A percentile compares a stretch with the other conserved stretches of the same genome.
phyloP scores from a whole-genome alignment of 2,113 vertebrate species.

The Thomomys bottae region DNA sequence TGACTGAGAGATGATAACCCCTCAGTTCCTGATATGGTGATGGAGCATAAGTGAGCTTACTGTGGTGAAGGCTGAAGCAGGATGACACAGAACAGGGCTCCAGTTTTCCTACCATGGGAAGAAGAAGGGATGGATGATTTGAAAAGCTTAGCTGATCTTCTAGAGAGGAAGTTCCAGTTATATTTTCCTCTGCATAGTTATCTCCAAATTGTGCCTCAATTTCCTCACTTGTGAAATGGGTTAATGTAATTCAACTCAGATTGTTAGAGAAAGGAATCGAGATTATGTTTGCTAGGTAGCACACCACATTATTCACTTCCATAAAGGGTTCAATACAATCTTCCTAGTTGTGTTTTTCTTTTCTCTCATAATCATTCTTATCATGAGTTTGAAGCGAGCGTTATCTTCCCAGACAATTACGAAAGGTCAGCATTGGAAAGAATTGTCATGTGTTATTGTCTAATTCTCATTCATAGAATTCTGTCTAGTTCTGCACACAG shows the following conservation, averaged over 20 bases:
- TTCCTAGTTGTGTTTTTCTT: neutral
- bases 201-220: neutral
- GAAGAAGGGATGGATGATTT: neutral
- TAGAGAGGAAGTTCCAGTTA: neutral
- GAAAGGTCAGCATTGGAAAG: neutral
- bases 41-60: neutral
- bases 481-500: fast-evolving
- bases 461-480: too few relatives aligned
- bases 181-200: neutral
- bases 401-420: neutral
- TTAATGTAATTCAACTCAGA: too few relatives aligned
- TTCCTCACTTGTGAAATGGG: neutral
- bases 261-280: neutral
- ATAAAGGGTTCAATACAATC: neutral
- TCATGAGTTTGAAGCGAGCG: neutral
- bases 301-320: neutral
- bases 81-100: fast-evolving
- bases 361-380: neutral
- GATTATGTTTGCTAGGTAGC: neutral
- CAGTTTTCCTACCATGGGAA: neutral
- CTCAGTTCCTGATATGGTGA: fast-evolving
- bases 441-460: neutral
- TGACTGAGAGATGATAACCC: neutral
- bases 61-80: neutral
- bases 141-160: neutral